Conservation (phyloP, 2,113 vertebrate species). For the Scatophagus argus region DNA sequence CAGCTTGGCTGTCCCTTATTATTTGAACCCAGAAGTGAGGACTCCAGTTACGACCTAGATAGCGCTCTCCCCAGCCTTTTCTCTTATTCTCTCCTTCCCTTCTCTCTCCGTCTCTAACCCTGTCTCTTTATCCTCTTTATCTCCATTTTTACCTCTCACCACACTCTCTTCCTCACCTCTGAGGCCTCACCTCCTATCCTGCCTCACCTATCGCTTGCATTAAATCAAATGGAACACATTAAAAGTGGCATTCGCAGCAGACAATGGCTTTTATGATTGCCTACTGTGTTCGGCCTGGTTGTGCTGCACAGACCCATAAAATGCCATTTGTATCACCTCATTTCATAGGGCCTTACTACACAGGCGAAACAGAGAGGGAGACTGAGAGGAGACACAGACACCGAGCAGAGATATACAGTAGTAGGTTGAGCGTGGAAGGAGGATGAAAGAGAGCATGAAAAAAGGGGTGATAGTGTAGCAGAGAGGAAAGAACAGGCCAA, state of each 20-base stretch:
- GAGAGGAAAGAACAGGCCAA: conserved; percentile 20
- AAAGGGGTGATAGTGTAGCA: conserved; percentile 26
- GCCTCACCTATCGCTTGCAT: conserved; percentile 83
- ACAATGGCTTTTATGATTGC: conserved; percentile 89
- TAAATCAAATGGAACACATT: conserved; percentile 88
- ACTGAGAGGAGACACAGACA: conserved; percentile 47
- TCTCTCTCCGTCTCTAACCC: conserved; percentile 39
- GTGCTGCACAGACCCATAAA: conserved; percentile 83
- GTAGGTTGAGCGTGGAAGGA: conserved; percentile 40
- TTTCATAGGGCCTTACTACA: conserved; percentile 84
- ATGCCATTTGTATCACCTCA: conserved; percentile 90
- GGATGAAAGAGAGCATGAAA: conserved; percentile 41
- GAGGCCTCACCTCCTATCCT: conserved; percentile 65
- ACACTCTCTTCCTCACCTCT: conserved; percentile 63
- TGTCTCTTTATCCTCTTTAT: conserved; percentile 62
- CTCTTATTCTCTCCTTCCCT: conserved; percentile 27
- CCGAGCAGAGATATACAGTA: conserved; percentile 44
- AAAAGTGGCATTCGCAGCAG: conserved; percentile 84
- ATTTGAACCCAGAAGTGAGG: conserved; percentile 67
- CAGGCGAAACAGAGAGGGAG: conserved; percentile 59
- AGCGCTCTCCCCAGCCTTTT: conserved; percentile 22
- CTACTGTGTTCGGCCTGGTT: conserved; percentile 81
- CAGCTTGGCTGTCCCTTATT: conserved; percentile 70
- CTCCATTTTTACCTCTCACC: conserved; percentile 38
- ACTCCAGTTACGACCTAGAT: conserved; percentile 57